Evolutionary conservation across 2,888 invertebrate genomes (phyloP), one percentile per base, ranked within the genome.

Genomic region (Dastarcus helophoroides): DNA sequence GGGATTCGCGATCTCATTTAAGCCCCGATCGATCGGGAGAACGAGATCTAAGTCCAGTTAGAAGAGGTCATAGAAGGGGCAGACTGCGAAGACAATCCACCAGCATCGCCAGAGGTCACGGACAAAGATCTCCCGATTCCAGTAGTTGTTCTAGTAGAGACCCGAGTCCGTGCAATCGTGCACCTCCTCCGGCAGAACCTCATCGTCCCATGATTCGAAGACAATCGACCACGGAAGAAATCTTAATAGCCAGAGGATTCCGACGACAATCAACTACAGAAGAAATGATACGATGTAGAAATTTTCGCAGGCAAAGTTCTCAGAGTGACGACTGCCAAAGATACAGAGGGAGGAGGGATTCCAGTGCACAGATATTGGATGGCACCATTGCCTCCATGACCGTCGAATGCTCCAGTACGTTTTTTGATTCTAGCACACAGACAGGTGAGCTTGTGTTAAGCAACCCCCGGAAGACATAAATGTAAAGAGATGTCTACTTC

Each of bases 311-410:
- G 10, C 85, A 86, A 58, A 84, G 84, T 50, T 88, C 86, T 1
- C 89, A 89, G 58, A 86, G 86, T 50, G 89, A 89, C 50, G 36
- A 36, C 26, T 36, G 36, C 24, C 29, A 31, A 14, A 28, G 32
- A 45, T 76, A 68, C 38, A 68, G 81, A 10, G 83, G 84, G 1
- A 67, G 84, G 2, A 65, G 84, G 7, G 89, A 90, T 56, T 89
- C 89, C 2, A 79, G 82, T 24, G 86, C 88, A 0, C 90, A 90
- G 63, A 90, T 90, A 50, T 77, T 84, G 31, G 89, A 90, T 53
- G 90, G 90, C 9, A 90, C 89, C 14, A 78, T 89, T 42, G 86
- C 83, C 15, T 83, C 88, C 19, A 90, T 90, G 90, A 88, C 88
- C 1, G 86, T 89, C 14, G 89, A 90, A 60, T 89, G 89, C 3